Percentiles rank a stretch among this genome's conserved stretches.
Evolutionary conservation across 2,113 vertebrate genomes (phyloP).

Genomic region (Trematomus loennbergii): DNA sequence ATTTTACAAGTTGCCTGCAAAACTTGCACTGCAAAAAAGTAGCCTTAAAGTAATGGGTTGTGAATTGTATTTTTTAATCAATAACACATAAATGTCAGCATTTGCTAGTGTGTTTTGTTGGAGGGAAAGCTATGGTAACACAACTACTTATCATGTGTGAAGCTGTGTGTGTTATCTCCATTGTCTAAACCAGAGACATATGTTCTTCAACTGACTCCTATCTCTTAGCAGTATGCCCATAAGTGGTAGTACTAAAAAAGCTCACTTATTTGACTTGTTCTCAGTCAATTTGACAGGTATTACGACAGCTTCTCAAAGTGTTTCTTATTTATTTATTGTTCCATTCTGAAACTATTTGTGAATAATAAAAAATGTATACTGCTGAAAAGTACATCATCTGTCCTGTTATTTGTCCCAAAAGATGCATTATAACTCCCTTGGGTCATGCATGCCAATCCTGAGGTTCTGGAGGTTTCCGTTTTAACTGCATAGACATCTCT

Average conservation of each 20-base stretch:
- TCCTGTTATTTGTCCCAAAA: too few species aligned
- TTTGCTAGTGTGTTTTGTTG: conserved; percentile 1
- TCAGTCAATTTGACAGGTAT: background rate
- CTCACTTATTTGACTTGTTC: background rate
- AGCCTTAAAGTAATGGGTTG: background rate
- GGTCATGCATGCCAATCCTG: too few species aligned
- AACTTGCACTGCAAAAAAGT: background rate
- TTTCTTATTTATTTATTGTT: background rate
- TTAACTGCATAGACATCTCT: background rate
- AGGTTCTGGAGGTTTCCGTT: too few species aligned
- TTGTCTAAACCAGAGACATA: background rate
- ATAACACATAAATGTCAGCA: background rate
- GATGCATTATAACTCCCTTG: too few species aligned
- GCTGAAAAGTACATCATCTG: too few species aligned
- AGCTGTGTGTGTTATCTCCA: background rate
- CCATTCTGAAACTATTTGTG: too few species aligned
- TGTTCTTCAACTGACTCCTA: background rate
- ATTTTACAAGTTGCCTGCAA: conserved; percentile 10
- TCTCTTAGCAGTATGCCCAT: background rate
- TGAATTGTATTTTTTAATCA: conserved; percentile 1
- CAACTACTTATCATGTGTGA: background rate
- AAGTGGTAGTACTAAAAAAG: background rate
- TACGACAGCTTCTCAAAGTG: background rate
- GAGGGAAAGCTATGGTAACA: background rate
- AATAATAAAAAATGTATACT: too few species aligned